Conservation (phyloP, 2,113 vertebrate genomes). For the Spea multiplicata region DNA sequence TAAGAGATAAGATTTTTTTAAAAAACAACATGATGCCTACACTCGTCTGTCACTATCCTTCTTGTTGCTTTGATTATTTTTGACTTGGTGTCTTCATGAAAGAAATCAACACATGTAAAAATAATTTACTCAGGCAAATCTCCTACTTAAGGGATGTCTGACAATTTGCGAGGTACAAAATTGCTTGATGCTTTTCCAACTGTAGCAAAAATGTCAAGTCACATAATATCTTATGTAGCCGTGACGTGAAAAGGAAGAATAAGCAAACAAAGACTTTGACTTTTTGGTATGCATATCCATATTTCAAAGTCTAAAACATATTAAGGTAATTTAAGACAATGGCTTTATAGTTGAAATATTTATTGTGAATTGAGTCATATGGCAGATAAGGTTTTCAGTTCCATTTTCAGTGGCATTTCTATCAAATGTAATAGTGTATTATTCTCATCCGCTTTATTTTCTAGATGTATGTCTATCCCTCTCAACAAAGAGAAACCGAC, state of each 20-base stretch:
- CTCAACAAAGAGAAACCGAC: no score
- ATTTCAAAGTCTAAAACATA: no score
- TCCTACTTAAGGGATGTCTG: constrained; percentile 29
- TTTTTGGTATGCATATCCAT: no score
- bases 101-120: constrained; percentile 33
- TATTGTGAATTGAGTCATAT: no score
- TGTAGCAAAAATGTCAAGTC: constrained; percentile 33
- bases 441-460: no score
- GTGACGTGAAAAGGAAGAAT: neutral
- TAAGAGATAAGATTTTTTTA: constrained; percentile 1
- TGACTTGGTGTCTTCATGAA: constrained; percentile 7
- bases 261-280: no score
- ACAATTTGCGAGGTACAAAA: constrained; percentile 3
- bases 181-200: constrained; percentile 27
- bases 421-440: no score
- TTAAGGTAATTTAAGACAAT: no score
- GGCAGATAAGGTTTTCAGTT: no score
- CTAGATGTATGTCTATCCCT: no score
- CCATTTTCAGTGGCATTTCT: no score
- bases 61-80: constrained; percentile 8
- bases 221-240: neutral
- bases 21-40: constrained; percentile 14
- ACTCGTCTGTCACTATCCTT: constrained; percentile 6
- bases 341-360: no score
- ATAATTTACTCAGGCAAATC: constrained; percentile 28